Base-by-base conservation (phyloP, 2,888 invertebrate genomes). In the Stomorhina lunata region DNA sequence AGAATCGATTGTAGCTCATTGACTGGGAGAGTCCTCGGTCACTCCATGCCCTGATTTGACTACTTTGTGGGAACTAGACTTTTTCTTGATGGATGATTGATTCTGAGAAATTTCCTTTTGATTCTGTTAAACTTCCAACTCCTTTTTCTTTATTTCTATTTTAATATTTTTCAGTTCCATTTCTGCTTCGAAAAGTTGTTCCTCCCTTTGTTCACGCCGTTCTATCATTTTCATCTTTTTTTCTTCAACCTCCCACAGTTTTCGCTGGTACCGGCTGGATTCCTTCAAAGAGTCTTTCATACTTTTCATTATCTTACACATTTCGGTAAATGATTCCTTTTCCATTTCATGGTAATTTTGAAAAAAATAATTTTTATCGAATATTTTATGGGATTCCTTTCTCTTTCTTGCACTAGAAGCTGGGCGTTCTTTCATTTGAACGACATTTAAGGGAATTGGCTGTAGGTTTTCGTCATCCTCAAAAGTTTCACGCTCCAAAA, bases 181-280 rank as follows among this genome's bases (percentile, higher is more conserved):
- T 45, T 45, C 45, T 15, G 45, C 22, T 59, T 59, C 59, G 12
- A 37, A 59, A 37, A 59, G 12, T 34, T 34, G 43, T 63, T 63
- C 17, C 29, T 63, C 40, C 15, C 61, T 61, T 61, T 43, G 61
- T 1, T 2, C 2, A 20, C 29, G 27, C 10, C 7, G 43, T 63
- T 63, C 45, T 20, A 45, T 29, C 6, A 45, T 43, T 29, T 63
- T 63, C 1, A 63, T 27, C 40, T 61, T 61, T 25, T 40, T 15
- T 15, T 61, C 40, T 10, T 40, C 15, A 61, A 61, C 40, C n/a
- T 61, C 25, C 22, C 25, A 63, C n/a, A 63, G 43, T 43, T 63
- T 43, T 5, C 63, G 40, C 29, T 63, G 63, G 17, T 63, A 63
- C 4, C 15, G 43, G 17, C 17, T 27, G 15, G 59, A 37, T n/a